Evolutionary conservation across 1,140 invertebrate species (phyloP).

Genomic region (Dendroctonus ponderosae): DNA sequence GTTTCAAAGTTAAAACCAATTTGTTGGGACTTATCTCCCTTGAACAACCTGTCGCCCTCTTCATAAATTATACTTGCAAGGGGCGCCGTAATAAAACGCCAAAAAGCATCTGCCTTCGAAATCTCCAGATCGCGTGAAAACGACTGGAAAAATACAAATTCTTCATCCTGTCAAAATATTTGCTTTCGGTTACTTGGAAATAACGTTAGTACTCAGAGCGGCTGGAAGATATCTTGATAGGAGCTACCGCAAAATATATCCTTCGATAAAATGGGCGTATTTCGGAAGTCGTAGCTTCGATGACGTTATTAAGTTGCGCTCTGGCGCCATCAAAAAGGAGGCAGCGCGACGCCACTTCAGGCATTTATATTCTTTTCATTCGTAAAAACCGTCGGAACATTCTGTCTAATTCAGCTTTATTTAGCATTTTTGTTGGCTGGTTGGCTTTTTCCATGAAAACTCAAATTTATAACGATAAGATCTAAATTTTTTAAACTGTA

Average conservation of each 20-base stretch:
- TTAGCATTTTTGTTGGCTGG: slow-evolving; percentile 27
- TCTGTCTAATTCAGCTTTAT: slow-evolving; percentile 41
- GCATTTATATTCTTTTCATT: slow-evolving; percentile 45
- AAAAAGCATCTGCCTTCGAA: slow-evolving; percentile 9
- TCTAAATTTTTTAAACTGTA: slow-evolving; percentile 17
- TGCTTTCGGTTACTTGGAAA: slow-evolving; percentile 32
- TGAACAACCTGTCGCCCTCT: slow-evolving; percentile 4
- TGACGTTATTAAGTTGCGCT: slow-evolving; percentile 44
- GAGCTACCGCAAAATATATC: slow-evolving; percentile 43
- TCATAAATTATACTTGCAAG: not conserved
- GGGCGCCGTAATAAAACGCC: not conserved
- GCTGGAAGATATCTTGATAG: slow-evolving; percentile 37
- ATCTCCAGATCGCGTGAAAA: slow-evolving; percentile 17
- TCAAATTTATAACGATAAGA: slow-evolving; percentile 22
- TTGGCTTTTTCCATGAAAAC: slow-evolving; percentile 14
- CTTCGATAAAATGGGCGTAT: slow-evolving; percentile 41
- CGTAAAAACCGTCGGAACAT: slow-evolving; percentile 40
- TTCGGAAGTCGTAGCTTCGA: slow-evolving; percentile 45
- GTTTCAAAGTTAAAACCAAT: too few species aligned
- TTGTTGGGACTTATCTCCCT: not conserved
- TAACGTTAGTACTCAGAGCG: slow-evolving; percentile 19
- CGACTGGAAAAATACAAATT: slow-evolving; percentile 24
- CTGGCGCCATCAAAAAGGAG: slow-evolving; percentile 42
- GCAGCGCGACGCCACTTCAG: slow-evolving; percentile 43
- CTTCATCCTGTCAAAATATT: slow-evolving; percentile 33